Evolutionary conservation across 2,797 vertebrate genomes (phyloP).

Genomic region (Tadarida brasiliensis): DNA sequence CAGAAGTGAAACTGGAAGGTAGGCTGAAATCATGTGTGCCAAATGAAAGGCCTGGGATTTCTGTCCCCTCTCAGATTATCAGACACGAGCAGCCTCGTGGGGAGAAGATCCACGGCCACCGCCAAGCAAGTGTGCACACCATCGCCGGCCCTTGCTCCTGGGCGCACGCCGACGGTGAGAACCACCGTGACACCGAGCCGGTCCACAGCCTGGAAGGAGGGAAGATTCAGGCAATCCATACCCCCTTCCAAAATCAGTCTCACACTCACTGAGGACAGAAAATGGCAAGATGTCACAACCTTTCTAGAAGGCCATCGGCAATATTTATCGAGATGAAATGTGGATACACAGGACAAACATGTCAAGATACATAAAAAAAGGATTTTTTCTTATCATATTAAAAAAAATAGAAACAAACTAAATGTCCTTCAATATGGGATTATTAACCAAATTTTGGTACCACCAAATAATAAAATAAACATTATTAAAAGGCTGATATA

Average conservation of each 20-base stretch:
- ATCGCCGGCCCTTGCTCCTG: neutral
- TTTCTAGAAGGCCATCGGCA: neutral
- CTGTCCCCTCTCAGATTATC: neutral
- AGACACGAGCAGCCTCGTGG: neutral
- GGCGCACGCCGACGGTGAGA: too few species aligned
- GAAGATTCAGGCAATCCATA: too few species aligned
- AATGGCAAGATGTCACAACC: neutral
- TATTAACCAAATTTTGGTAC: neutral
- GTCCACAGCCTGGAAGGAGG: neutral
- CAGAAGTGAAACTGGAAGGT: neutral
- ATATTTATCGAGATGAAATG: neutral
- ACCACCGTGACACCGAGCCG: too few species aligned
- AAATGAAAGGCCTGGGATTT: neutral
- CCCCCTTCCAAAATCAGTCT: neutral
- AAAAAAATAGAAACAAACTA: neutral
- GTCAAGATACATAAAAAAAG: neutral
- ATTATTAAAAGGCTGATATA: neutral
- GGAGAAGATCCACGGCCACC: too few species aligned
- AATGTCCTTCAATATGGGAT: neutral
- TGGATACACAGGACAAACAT: neutral
- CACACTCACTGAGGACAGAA: neutral
- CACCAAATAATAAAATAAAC: neutral
- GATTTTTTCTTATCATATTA: neutral
- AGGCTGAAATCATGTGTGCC: rapidly evolving
- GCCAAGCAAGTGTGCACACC: too few species aligned